Percentiles rank a stretch among this genome's conserved stretches.
These are phyloP conservation scores for Emmelina monodactyla DNA, from an alignment of 2,888 invertebrate genomes.

Conservation along the genomic window DNA sequence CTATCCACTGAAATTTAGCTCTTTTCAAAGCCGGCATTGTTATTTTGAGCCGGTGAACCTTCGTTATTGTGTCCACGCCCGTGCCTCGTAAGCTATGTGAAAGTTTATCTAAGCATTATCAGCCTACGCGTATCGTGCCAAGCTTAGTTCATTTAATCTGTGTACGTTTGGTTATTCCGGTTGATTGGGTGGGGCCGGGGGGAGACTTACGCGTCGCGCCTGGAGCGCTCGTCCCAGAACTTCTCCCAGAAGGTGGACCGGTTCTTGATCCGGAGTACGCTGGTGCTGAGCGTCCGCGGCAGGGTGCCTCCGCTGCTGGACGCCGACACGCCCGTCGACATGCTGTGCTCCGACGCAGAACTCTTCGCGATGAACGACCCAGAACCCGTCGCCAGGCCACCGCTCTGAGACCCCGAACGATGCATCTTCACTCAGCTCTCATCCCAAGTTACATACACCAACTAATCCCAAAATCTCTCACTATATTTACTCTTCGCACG, in stretches of 20 bases:
- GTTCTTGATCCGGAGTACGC: constrained; percentile 79
- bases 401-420: constrained; percentile 65
- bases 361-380: constrained; percentile 46
- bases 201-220: constrained; percentile 73
- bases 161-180: too few relatives aligned
- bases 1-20: too few relatives aligned
- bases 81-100: constrained; percentile 20
- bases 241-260: constrained; percentile 87
- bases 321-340: constrained; percentile 58
- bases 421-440: constrained; percentile 30
- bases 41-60: too few relatives aligned
- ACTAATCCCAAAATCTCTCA: too few relatives aligned
- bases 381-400: constrained; percentile 40
- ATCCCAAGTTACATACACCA: constrained; percentile 19
- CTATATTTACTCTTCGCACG: too few relatives aligned
- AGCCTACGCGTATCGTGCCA: too few relatives aligned
- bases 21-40: too few relatives aligned
- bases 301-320: constrained; percentile 60
- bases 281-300: constrained; percentile 79
- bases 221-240: constrained; percentile 76
- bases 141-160: too few relatives aligned
- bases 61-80: too few relatives aligned
- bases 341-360: constrained; percentile 59
- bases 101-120: too few relatives aligned
- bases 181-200: not conserved